Base-by-base conservation (phyloP, 2,888 invertebrate genomes). In the Ceriagrion tenellum region DNA sequence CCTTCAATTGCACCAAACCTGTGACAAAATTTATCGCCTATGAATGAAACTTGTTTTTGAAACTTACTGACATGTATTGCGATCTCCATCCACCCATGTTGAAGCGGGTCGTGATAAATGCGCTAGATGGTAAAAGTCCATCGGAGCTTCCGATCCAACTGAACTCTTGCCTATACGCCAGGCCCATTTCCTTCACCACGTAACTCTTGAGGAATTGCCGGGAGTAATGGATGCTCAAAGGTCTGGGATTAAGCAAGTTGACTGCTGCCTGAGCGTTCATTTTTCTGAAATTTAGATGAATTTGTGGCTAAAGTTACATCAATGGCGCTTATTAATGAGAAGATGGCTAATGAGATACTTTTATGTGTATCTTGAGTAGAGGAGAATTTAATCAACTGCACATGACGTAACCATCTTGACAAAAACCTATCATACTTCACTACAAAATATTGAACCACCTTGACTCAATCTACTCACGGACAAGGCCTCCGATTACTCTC, bases 131-230 rank as follows among this genome's bases (percentile, higher is more conserved):
- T 88, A 97, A 96, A 23, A 97, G 96, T 95, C 97, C 97, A 96
- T 98, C 98, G 35, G 97, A 97, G 95, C 98, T 97, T 69, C 97
- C 98, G 95, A 98, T 97, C 95, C 97, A 97, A 16, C 97, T 96
- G 13, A 96, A 55, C 40, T 97, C 96, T 55, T 97, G 96, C 95
- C 97, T 96, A 96, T 97, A 97, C 40, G 97, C 97, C 13, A 97
- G 95, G 96, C 97, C 97, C 97, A 97, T 96, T 95, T 97, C 95
- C 30, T 96, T 91, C 8, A 95, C 95, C 95, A 96, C 95, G 96
- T 96, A 96, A 90, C 95, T 95, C 30, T 95, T 95, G 30, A 96
- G 95, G 95, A 95, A 95, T 69, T 95, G 95, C 95, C 95, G 96
- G 89, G 96, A 96, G 95, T 95, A 96, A 35, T 96, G 96, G 81